Evolutionary conservation across 1,140 invertebrate species (phyloP).

Genomic region (Ericerus pela): DNA sequence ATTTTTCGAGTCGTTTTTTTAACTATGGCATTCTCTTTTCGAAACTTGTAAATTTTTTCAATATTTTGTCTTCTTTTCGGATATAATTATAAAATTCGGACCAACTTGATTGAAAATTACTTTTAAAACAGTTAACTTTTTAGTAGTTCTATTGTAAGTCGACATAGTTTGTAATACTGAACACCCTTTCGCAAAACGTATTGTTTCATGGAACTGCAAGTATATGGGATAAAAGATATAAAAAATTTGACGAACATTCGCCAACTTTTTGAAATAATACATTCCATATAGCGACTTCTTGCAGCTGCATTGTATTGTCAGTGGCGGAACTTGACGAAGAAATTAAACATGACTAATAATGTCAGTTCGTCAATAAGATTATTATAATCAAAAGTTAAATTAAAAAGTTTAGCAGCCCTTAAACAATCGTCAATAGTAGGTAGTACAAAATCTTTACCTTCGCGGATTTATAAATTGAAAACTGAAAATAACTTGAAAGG

Average conservation of each 20-base stretch:
- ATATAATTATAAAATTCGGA: no score
- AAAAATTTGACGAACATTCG: not conserved
- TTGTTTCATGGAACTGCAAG: slow-evolving; percentile 1
- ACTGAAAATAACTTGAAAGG: slow-evolving; percentile 1
- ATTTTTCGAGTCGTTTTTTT: no score
- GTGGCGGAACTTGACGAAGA: no score
- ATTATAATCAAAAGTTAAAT: not conserved
- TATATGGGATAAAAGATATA: not conserved
- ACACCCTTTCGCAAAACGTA: not conserved
- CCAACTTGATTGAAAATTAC: no score
- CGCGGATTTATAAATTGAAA: not conserved
- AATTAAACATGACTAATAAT: not conserved
- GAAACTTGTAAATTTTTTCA: no score
- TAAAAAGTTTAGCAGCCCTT: slow-evolving; percentile 2
- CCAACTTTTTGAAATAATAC: not conserved
- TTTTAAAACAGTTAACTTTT: slow-evolving; percentile 2
- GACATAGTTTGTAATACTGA: not conserved
- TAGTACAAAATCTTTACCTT: not conserved
- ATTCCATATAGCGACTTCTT: not conserved
- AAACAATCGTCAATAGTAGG: no score
- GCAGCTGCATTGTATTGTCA: no score
- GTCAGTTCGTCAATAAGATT: not conserved
- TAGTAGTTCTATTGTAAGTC: not conserved
- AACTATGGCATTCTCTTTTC: no score
- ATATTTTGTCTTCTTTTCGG: no score